Base-by-base conservation (phyloP, 2,888 invertebrate genomes). In the Parochlus steinenii region DNA sequence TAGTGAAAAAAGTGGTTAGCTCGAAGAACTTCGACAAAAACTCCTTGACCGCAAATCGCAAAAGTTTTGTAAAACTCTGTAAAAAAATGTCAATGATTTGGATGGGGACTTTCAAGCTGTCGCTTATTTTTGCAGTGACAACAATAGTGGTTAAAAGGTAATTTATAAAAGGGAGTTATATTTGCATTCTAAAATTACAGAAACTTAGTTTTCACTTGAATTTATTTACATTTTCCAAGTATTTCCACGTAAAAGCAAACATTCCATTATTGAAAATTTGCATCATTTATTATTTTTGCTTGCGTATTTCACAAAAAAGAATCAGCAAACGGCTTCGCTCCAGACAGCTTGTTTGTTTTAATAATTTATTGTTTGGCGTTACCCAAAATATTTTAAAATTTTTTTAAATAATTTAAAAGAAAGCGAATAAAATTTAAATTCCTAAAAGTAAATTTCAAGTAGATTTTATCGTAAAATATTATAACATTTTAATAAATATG, bases 51-150 rank as follows among this genome's bases (percentile, higher is more conserved):
- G n/a, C n/a, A n/a, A n/a, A n/a, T n/a, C n/a, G n/a, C n/a, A n/a
- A n/a, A n/a, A n/a, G n/a, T n/a, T n/a, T n/a, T n/a, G n/a, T 10
- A 32, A 27, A 22, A 14, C 39, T 32, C 6, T 37, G 31, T 41
- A 43, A 46, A 52, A 55, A 45, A 48, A 74, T 74, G 74, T 65
- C 67, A 46, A 48, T 69, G 31, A 42, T 74, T 40, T 74, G 70
- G 70, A 69, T 75, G 66, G 64, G 69, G 43, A 59, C 64, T 40
- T 61, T 74, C 49, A 71, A 67, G 56, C 54, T 75, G 43, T 67
- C 69, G 40, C 55, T 75, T 50, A 71, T 73, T 37, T 56, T 75
- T 48, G 71, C 71, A 42, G 63, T 65, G 39, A 74, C 74, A 39
- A 68, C 61, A 52, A 62, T 64, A 39, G 67, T 74, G 44, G 57